These are phyloP conservation scores for Diadophis punctatus DNA, from an alignment of 2,113 vertebrate genomes.

Conservation along the genomic window DNA sequence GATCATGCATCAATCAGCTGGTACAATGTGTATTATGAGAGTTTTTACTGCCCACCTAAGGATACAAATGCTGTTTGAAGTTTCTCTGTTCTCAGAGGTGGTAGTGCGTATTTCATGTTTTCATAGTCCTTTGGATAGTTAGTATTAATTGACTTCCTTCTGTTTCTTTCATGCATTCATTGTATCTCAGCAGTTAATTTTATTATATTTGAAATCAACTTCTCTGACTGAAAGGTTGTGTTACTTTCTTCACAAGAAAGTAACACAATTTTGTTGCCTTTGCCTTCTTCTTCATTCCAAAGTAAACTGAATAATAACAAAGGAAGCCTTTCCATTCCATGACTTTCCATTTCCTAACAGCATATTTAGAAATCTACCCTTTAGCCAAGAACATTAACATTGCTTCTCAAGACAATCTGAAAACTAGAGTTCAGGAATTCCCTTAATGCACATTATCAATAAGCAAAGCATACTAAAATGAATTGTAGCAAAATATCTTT, in stretches of 20 bases:
- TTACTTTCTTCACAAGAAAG: no score
- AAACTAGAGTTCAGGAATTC: neutral
- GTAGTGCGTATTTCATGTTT: neutral
- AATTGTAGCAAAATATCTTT: neutral
- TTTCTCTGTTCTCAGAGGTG: neutral
- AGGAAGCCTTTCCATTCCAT: neutral
- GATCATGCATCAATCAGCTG: neutral
- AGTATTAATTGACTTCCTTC: neutral
- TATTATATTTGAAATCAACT: neutral
- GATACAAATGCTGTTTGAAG: neutral
- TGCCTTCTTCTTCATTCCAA: neutral
- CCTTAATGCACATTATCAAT: neutral
- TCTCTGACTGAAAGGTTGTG: neutral
- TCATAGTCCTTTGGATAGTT: neutral
- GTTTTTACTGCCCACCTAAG: neutral
- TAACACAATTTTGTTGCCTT: neutral
- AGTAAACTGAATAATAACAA: neutral
- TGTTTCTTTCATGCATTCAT: neutral
- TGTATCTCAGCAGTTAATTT: neutral
- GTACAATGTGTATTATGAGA: neutral
- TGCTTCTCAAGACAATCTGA: neutral
- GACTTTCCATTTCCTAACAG: neutral
- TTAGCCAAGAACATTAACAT: neutral
- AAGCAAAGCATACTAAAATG: neutral
- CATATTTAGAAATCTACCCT: neutral